Base-by-base conservation (phyloP, 2,797 vertebrate species). In the Sebastes minor region DNA sequence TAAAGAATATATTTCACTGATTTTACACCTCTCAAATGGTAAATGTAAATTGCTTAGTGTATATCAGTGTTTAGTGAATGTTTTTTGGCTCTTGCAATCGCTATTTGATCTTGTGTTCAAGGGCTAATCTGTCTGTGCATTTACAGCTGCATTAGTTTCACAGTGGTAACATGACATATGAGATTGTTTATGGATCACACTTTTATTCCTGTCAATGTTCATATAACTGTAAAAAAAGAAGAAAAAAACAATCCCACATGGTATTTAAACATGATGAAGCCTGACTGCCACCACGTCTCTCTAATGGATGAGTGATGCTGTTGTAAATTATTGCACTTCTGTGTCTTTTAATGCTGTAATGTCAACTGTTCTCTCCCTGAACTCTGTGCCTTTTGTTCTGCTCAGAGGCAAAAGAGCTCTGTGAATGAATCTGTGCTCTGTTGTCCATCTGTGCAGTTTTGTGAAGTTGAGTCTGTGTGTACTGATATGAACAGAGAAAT, bases 101-200 rank as follows among this genome's bases (percentile, higher is more conserved):
- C 78, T 82, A 78, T 85, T 71, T 81, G 52, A 80, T 82, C 71
- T 83, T 84, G 78, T 91, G 83, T 87, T 88, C 35, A 94, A 94
- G 92, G 92, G 95, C 93, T 94, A 89, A 83, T 83, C 73, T 73
- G 81, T 83, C 53, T 53, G 55, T 86, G 75, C 75, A 85, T 90
- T 87, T 77, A 82, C 75, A 79, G 74, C 68, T 79, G 63, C 62
- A 63, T 82, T 79, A 25, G 63, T 85, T 83, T 81, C 71, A 86
- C 64, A 49, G 70, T 74, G 69, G 52, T 82, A 59, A 84, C 55
- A 71, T 59, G 63, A 73, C 23, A 55, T 30, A 68, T 71, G 56
- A 73, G 57, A 77, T 61, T 78, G 74, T 87, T 80, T 60, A 66
- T 67, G 62, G 59, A 74, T 86, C 53, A 56, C 66, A 62, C 27